Evolutionary conservation across 2,888 invertebrate species (phyloP).

Genomic region (Morpho deidamia): DNA sequence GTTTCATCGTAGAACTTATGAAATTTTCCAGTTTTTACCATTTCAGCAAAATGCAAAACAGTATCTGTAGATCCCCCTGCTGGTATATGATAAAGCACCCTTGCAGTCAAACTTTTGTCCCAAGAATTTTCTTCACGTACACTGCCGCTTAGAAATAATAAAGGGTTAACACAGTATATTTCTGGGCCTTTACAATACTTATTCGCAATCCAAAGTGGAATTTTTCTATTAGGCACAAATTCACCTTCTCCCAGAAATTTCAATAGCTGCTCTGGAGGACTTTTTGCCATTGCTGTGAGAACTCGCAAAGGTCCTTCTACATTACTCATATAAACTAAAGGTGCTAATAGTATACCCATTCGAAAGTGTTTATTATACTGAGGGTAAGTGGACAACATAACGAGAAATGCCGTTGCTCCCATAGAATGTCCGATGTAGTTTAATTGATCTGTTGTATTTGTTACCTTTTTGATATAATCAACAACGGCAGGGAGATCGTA

Average conservation of each 20-base stretch:
- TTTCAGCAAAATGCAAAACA: conserved; percentile 50
- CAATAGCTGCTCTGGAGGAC: conserved; percentile 34
- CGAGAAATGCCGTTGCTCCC: conserved; percentile 54
- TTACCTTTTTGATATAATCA: conserved; percentile 44
- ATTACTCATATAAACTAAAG: conserved; percentile 47
- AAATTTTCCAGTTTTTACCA: conserved; percentile 46
- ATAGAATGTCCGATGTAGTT: conserved; percentile 59
- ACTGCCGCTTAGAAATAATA: conserved; percentile 50
- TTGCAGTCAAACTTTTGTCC: conserved; percentile 39
- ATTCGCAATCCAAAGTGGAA: conserved; percentile 40
- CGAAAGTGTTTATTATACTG: conserved; percentile 47
- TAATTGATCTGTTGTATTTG: conserved; percentile 38
- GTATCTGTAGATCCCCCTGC: conserved; percentile 56
- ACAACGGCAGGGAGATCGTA: conserved; percentile 50
- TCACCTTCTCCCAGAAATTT: conserved; percentile 42
- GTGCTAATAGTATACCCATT: conserved; percentile 50
- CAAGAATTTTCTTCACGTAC: conserved; percentile 28
- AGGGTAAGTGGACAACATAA: conserved; percentile 44
- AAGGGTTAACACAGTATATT: conserved; percentile 49
- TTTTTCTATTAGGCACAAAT: conserved; percentile 43
- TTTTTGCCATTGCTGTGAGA: conserved; percentile 32
- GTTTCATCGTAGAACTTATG: conserved; percentile 38
- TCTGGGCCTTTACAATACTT: conserved; percentile 43
- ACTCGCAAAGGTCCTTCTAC: conserved; percentile 42
- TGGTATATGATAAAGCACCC: conserved; percentile 46